Evolutionary conservation across 2,888 invertebrate species (phyloP).

Genomic region (Drosophila parthenogenetica): DNA sequence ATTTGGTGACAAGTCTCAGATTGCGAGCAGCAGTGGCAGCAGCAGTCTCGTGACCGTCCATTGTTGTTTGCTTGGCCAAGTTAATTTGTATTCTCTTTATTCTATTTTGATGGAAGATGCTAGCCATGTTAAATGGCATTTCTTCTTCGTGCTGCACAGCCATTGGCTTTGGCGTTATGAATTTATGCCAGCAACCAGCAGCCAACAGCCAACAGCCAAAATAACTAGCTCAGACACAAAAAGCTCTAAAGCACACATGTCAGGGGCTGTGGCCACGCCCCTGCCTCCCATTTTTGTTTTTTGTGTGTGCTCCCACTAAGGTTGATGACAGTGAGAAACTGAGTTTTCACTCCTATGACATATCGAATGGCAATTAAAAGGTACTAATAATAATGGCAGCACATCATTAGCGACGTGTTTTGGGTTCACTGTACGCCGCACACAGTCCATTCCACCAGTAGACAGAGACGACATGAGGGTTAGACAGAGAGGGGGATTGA

Average conservation of each 20-base stretch:
- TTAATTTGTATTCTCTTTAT: constrained; percentile 77
- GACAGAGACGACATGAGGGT: not conserved
- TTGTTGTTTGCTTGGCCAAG: constrained; percentile 53
- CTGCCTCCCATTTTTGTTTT: not conserved
- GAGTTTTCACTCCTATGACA: constrained; percentile 41
- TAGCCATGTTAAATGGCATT: constrained; percentile 20
- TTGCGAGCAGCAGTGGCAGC: constrained; percentile 48
- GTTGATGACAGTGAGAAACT: constrained; percentile 65
- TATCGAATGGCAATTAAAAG: constrained; percentile 74
- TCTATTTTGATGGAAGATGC: constrained; percentile 56
- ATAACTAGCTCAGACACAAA: constrained; percentile 75
- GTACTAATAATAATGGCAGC: constrained; percentile 37
- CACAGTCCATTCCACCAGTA: constrained; percentile 19
- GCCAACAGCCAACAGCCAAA: constrained; percentile 22
- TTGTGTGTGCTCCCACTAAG: constrained; percentile 31
- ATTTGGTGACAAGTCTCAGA: constrained; percentile 79
- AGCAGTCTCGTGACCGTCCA: not conserved
- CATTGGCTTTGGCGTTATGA: constrained; percentile 58
- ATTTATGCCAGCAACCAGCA: constrained; percentile 57
- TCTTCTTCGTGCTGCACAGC: constrained; percentile 6
- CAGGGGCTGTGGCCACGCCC: constrained; percentile 6
- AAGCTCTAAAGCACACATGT: constrained; percentile 64
- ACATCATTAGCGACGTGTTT: constrained; percentile 22
- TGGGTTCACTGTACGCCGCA: constrained; percentile 50
- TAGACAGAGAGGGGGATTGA: not conserved